A percentile compares a stretch with the other conserved stretches of the same genome.
Evolutionary conservation across 2,113 vertebrate species (phyloP).

Genomic region (Brachyhypopomus occidentalis): DNA sequence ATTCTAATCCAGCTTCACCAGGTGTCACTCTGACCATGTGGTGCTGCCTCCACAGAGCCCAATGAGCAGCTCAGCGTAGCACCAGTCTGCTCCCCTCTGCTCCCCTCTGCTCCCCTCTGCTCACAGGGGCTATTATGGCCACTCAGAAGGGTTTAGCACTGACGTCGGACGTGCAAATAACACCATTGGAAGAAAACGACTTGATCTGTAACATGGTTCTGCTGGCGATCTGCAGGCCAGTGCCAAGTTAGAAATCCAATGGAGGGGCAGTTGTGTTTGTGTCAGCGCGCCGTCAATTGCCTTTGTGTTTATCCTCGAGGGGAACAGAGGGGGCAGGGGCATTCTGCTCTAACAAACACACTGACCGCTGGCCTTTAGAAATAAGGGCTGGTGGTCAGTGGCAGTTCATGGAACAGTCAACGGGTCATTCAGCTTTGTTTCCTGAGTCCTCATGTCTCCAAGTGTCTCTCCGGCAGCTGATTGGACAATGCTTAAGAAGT

Average conservation of each 20-base stretch:
- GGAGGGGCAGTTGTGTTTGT: slow-evolving; percentile 6
- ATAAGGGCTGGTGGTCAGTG: slow-evolving; percentile 2
- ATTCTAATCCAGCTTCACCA: slow-evolving; percentile 25
- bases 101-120: background rate
- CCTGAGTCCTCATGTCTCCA: background rate
- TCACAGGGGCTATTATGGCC: slow-evolving; percentile 10
- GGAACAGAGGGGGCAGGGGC: background rate
- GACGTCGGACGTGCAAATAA: background rate
- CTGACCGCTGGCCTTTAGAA: slow-evolving; percentile 9
- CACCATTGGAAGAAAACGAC: slow-evolving; percentile 29
- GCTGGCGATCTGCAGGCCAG: background rate
- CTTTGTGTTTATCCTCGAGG: slow-evolving; percentile 3
- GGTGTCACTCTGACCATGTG: slow-evolving; percentile 17
- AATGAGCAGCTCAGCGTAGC: slow-evolving; percentile 13
- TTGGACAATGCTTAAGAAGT: background rate
- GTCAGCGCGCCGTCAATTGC: slow-evolving; percentile 2
- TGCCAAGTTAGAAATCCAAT: background rate
- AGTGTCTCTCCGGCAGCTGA: background rate
- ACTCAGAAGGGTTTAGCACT: slow-evolving; percentile 15
- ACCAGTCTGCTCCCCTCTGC: slow-evolving; percentile 20
- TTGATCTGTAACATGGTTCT: background rate
- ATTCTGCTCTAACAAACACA: background rate
- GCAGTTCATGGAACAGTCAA: slow-evolving; percentile 6
- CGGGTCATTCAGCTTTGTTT: background rate
- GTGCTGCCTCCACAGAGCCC: background rate